These are phyloP conservation scores for Anser cygnoides DNA, from an alignment of 2,113 vertebrate species.

Conservation along the genomic window DNA sequence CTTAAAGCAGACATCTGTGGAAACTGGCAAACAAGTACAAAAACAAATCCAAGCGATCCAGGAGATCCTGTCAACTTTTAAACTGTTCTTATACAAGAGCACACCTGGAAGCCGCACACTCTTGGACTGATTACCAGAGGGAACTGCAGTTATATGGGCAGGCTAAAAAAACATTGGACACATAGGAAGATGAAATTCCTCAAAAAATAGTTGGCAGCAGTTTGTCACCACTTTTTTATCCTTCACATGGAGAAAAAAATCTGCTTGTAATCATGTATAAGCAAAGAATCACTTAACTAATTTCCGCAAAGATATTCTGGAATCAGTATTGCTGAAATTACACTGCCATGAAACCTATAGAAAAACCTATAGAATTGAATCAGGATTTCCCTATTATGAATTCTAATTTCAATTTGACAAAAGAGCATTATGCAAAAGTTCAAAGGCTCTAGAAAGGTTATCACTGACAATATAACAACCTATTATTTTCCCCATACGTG, in stretches of 20 bases:
- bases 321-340: neutral
- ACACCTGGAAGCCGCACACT: slow-evolving; percentile 40
- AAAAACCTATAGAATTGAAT: neutral
- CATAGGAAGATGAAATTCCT: neutral
- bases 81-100: neutral
- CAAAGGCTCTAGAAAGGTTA: neutral
- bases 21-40: neutral
- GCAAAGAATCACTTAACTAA: neutral
- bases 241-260: neutral
- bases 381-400: neutral
- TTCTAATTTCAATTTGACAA: neutral
- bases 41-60: neutral
- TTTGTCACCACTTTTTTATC: neutral
- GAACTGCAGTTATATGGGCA: neutral
- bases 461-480: neutral
- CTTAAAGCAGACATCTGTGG: slow-evolving; percentile 10
- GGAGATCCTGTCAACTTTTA: neutral
- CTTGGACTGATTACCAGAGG: neutral
- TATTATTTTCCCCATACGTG: neutral
- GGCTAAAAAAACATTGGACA: neutral
- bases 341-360: neutral
- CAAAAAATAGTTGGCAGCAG: neutral
- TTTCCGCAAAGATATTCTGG: neutral
- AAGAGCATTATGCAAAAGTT: neutral
- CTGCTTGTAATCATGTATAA: neutral